Conservation (phyloP, 2,888 invertebrate species). For the Synergus umbraculus region DNA sequence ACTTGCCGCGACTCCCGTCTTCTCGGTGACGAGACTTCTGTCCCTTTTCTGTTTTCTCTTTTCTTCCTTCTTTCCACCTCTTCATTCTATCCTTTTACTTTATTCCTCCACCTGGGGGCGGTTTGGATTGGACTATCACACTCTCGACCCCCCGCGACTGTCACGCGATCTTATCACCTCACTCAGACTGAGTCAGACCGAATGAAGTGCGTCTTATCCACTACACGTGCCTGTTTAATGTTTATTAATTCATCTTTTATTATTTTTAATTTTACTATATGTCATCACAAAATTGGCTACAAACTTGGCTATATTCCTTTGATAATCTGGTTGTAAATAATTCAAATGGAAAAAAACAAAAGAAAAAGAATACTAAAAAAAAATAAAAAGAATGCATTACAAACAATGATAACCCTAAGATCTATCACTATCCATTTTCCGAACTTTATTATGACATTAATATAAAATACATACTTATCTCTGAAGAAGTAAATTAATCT, state of each 20-base stretch:
- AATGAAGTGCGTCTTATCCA: neutral
- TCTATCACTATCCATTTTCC: neutral
- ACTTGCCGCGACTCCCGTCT: constrained; percentile 34
- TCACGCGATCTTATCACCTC: constrained; percentile 71
- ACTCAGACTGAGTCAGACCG: neutral
- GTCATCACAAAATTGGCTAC: too few species aligned
- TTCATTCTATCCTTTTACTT: constrained; percentile 38
- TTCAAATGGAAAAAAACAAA: too few species aligned
- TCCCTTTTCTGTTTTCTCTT: neutral
- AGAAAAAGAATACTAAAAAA: neutral
- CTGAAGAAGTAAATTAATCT: constrained; percentile 23
- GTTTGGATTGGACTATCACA: constrained; percentile 59
- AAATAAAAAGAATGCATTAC: neutral
- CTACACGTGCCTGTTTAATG: neutral
- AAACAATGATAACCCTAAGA: constrained; percentile 8
- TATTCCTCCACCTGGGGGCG: neutral
- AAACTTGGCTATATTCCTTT: too few species aligned
- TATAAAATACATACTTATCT: constrained; percentile 12
- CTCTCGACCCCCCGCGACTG: constrained; percentile 72
- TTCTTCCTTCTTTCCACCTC: constrained; percentile 40
- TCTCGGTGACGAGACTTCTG: constrained; percentile 33
- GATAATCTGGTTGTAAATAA: too few species aligned
- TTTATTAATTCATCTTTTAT: neutral
- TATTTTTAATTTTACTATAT: neutral
- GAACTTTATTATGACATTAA: neutral